Evolutionary conservation across 2,113 vertebrate species (phyloP), one percentile per base, ranked within the genome.

Genomic region (Myotis lucifugus): DNA sequence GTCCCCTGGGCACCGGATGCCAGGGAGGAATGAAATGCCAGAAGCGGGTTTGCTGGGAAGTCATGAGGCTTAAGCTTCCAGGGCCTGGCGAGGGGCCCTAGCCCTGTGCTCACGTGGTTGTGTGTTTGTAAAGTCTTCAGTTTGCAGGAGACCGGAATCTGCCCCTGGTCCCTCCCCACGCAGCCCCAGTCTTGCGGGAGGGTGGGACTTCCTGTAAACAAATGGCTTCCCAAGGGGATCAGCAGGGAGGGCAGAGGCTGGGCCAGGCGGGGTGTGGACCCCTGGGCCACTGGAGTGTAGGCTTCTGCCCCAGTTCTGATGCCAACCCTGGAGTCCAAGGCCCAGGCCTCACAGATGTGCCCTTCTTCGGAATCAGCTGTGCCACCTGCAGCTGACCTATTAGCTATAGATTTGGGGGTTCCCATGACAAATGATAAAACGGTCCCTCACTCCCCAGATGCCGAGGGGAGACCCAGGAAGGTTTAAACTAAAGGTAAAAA

Each of bases 321-420:
- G 32, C 5, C 27, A 5, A 0, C 7, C 10, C 9, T 85, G 69
- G 15, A 54, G 3, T 9, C 21, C 56, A 59, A 69, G n/a, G 21
- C 66, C 66, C 1, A 21, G 15, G 12, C 4, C 27, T 74, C 32
- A 8, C 17, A 34, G 29, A 46, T 66, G 21, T 2, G 1, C 7
- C 29, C 23, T 32, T 7, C 15, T 61, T 42, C 52, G n/a, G 32
- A 59, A 34, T 18, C 40, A 25, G 19, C 74, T 56, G 50, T 37
- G 17, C 17, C 40, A 4, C 19, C 64, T 42, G 12, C 3, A 13
- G 32, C 52, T 85, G 17, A 81, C 1, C 0, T 0, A 27, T 34
- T 32, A 74, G 5, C 32, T 56, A 3, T 76, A 19, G 1, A 19
- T 59, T 52, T 59, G 25, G 52, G 79, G 14, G 12, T 40, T 85